phyloP scores from a whole-genome alignment of 2,888 invertebrate genomes.

The Andrena praecox region DNA sequence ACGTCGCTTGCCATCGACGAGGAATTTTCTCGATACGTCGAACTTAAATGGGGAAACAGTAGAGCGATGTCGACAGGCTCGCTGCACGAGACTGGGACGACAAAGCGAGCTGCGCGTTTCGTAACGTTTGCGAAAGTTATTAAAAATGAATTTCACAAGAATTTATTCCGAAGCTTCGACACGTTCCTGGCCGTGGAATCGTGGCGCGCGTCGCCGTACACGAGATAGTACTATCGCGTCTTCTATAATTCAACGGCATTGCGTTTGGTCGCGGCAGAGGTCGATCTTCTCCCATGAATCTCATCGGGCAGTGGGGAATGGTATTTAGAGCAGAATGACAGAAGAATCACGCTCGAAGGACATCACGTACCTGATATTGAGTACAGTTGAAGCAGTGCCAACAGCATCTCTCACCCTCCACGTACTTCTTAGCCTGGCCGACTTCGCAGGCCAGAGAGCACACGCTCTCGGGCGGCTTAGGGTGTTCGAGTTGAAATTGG shows the following conservation, averaged over 20 bases:
- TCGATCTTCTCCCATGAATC: neutral
- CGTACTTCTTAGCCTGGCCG: slow-evolving; percentile 96
- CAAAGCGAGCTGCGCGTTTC: too few species aligned
- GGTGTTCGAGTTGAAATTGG: slow-evolving; percentile 93
- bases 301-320: neutral
- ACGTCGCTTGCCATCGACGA: neutral
- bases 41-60: neutral
- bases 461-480: slow-evolving; percentile 93
- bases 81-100: neutral
- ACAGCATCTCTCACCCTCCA: slow-evolving; percentile 96
- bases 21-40: neutral
- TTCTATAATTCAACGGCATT: neutral
- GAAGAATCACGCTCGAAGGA: slow-evolving; percentile 14
- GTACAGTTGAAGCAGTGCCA: slow-evolving; percentile 97
- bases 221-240: too few species aligned
- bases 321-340: slow-evolving; percentile 19
- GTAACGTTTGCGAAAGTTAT: neutral
- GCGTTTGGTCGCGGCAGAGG: neutral
- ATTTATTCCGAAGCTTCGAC: neutral
- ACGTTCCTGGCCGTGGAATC: too few species aligned
- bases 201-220: neutral
- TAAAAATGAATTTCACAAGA: neutral
- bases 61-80: neutral
- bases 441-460: slow-evolving; percentile 95
- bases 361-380: slow-evolving; percentile 89